Evolutionary conservation across 1,140 invertebrate species (phyloP), one percentile per base, ranked within the genome.

Genomic region (Ceratoteleas bidentatus): DNA sequence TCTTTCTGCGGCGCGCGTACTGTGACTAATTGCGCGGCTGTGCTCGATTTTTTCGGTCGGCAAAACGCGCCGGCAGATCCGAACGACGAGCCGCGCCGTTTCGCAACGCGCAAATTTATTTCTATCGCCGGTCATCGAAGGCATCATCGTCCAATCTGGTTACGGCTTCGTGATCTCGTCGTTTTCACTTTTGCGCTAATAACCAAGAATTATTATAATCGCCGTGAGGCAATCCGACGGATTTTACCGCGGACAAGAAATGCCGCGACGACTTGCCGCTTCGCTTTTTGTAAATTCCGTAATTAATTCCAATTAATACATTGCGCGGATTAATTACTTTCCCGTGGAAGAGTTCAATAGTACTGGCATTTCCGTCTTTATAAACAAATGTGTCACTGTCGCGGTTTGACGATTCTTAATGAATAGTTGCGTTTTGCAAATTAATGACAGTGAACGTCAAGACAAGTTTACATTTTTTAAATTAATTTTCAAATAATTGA

Each of bases 171-270:
- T 81, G 86, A 54, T 60, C 69, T 33, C 49, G 34, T 32, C 43
- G 54, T 85, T 88, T 88, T 87, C 87, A 87, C 86, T 88, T 88
- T 88, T 76, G 74, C 70, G 79, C 49, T 86, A 85, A 87, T 81
- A 83, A 81, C 52, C 58, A 75, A 56, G 78, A 73, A 87, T 88
- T 86, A 86, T 86, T 83, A 66, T 85, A 85, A 86, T 84, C 40
- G 50, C 52, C 47, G 24, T 73, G 54, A 83, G 8, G 66, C 70
- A 82, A 82, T 66, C 13, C 57, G 32, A 3, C 53, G 60, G 43
- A n/a, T 47, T 73, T 79, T 78, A 70, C 50, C 14, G 47, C 43
- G 34, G 9, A 11, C 45, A 53, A 66, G 61, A 64, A 65, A 40
- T 52, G 32, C 40, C 47, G 38, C 40, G 11, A 24, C 56, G 24